Percentiles rank a stretch among this genome's conserved stretches.
Conservation (phyloP, 2,797 vertebrate species). For the Peromyscus nudipes region DNA sequence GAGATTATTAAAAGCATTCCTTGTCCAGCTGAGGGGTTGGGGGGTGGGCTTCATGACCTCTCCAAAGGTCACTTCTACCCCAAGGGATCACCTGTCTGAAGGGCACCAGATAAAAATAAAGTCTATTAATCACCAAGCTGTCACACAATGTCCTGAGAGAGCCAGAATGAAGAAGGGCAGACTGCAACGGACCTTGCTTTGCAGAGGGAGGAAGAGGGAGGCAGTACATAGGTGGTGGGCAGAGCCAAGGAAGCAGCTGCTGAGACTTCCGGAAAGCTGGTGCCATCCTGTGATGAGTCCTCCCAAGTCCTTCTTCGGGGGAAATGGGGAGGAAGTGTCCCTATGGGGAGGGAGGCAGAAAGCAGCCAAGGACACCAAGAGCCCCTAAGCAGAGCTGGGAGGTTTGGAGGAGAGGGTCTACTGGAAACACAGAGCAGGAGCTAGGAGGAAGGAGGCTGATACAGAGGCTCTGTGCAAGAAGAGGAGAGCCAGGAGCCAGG, state of each 20-base stretch:
- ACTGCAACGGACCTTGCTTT: slow-evolving; percentile 11
- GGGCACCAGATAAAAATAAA: slow-evolving; percentile 81
- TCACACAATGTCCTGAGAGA: slow-evolving; percentile 76
- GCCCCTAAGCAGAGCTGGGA: not conserved
- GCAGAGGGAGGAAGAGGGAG: slow-evolving; percentile 10
- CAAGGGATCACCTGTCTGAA: slow-evolving; percentile 81
- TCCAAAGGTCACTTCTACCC: slow-evolving; percentile 79
- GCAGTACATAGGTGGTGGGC: fast-evolving
- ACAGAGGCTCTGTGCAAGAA: not conserved
- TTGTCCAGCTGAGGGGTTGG: slow-evolving; percentile 61
- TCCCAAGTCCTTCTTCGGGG: not conserved
- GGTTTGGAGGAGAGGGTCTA: not conserved
- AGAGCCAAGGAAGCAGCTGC: not conserved
- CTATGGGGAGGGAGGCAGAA: not conserved
- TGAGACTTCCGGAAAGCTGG: slow-evolving; percentile 40
- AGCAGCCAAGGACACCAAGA: not conserved
- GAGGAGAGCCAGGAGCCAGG: not conserved
- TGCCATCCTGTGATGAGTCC: not conserved
- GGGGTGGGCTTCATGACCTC: slow-evolving; percentile 76
- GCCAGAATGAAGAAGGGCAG: slow-evolving; percentile 64
- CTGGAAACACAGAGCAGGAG: not conserved
- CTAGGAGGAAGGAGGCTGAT: not conserved
- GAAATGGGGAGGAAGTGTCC: not conserved
- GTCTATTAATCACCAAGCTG: slow-evolving; percentile 82
- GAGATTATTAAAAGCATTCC: slow-evolving; percentile 84